These are phyloP conservation scores for Agelastica alni DNA, from an alignment of 2,888 invertebrate genomes.

Conservation along the genomic window DNA sequence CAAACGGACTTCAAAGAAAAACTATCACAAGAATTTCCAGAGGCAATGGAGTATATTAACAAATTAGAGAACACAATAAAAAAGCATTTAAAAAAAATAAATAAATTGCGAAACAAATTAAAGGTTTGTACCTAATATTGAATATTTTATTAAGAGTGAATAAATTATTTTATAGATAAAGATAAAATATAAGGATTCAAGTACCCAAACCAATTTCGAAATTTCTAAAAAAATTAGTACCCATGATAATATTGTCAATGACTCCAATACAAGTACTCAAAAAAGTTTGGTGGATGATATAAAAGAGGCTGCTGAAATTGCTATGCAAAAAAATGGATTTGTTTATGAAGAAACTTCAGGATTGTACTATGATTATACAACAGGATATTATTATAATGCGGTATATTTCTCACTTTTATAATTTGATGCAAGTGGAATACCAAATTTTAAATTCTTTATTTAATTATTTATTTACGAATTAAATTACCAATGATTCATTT, in stretches of 20 bases:
- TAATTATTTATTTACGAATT: no score
- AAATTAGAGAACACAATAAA: slow-evolving; percentile 63
- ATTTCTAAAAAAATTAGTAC: neutral
- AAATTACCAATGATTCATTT: no score
- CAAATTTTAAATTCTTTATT: no score
- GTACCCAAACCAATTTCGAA: slow-evolving; percentile 41
- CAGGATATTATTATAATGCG: slow-evolving; percentile 89
- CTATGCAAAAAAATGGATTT: slow-evolving; percentile 75
- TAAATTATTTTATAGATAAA: slow-evolving; percentile 19
- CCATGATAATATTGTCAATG: slow-evolving; percentile 17
- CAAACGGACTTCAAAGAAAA: slow-evolving; percentile 4
- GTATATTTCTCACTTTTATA: no score
- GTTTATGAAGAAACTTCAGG: slow-evolving; percentile 86
- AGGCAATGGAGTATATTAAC: slow-evolving; percentile 62
- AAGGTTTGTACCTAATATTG: slow-evolving; percentile 30
- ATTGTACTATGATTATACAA: slow-evolving; percentile 85
- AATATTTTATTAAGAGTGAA: slow-evolving; percentile 6
- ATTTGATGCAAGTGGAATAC: no score
- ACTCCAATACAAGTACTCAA: slow-evolving; percentile 35
- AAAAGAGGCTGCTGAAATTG: slow-evolving; percentile 75
- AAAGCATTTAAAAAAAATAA: slow-evolving; percentile 63
- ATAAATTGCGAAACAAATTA: slow-evolving; percentile 63
- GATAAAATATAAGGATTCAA: slow-evolving; percentile 36
- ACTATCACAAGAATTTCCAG: slow-evolving; percentile 62
- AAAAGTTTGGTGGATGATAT: slow-evolving; percentile 74